Evolutionary conservation across 2,888 invertebrate species (phyloP), one percentile per base, ranked within the genome.

Genomic region (Hipparchia semele): DNA sequence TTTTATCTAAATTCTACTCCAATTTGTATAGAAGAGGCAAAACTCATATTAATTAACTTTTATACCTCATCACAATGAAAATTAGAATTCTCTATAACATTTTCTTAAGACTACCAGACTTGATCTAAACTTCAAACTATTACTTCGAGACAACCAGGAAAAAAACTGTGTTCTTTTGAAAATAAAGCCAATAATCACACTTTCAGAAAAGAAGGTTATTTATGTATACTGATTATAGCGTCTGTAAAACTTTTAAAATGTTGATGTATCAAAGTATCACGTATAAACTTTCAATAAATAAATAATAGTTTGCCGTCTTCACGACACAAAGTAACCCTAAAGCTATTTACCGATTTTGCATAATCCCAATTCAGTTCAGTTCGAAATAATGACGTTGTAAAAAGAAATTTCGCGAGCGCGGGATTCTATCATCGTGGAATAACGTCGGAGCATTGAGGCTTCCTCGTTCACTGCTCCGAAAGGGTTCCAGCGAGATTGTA

Each of bases 341-440:
- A 79, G 76, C 79, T 80, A 79, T 81, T 81, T 81, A 80, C 77
- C 75, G 72, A 80, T 82, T 83, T 83, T 83, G 81, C 84, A 84
- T 83, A 83, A 82, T 79, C 77, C 78, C 78, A 78, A 77, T 80
- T 79, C 79, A 81, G 83, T 82, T 83, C 80, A 79, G 83, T 65
- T 65, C 65, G 13, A 51, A 65, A 65, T 65, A 84, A 85, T 87
- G 84, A 85, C 84, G 87, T 83, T 87, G 88, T 86, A 85, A 90
- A 88, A 89, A 88, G 80, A 79, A 80, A 77, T 83, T 84, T 83
- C 87, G 84, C 83, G 84, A 82, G 84, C 82, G 82, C 80, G 81
- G 83, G 86, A 87, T 88, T 86, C 86, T 85, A 87, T 89, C 87
- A 83, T 80, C 82, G 86, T 80, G 86, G 85, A 89, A 90, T 88